Conservation (phyloP, 1,140 invertebrate species). For the Agrilus planipennis region DNA sequence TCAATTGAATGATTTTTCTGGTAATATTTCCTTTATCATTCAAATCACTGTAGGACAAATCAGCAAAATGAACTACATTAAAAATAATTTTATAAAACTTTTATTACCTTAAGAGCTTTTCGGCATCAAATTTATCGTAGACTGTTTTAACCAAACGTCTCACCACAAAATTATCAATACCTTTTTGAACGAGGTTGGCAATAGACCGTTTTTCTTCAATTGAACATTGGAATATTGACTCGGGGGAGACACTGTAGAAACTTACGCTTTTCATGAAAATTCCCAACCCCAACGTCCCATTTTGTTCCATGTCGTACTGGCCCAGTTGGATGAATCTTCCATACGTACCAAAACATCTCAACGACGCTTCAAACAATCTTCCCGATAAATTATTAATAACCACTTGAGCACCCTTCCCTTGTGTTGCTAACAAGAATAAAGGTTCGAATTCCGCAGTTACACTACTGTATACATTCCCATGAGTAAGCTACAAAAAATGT, state of each 20-base stretch:
- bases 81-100: slow-evolving; percentile 8
- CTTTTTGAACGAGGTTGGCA: slow-evolving; percentile 17
- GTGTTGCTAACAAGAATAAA: slow-evolving; percentile 36
- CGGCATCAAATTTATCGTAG: slow-evolving; percentile 20
- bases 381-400: slow-evolving; percentile 52
- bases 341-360: slow-evolving; percentile 48
- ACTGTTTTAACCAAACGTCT: slow-evolving; percentile 23
- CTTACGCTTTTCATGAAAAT: slow-evolving; percentile 42
- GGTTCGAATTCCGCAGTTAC: slow-evolving; percentile 43
- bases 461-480: slow-evolving; percentile 39
- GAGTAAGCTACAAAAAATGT: slow-evolving; percentile 6
- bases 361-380: slow-evolving; percentile 48
- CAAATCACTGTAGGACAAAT: no score
- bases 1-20: no score
- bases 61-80: no score
- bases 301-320: slow-evolving; percentile 56
- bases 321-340: slow-evolving; percentile 62
- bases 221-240: slow-evolving; percentile 17
- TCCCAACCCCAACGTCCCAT: slow-evolving; percentile 45
- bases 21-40: no score
- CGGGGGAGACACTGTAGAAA: slow-evolving; percentile 22
- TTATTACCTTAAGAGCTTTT: slow-evolving; percentile 1
- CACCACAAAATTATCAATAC: slow-evolving; percentile 18
- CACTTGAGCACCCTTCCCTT: slow-evolving; percentile 44
- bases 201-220: slow-evolving; percentile 25